Conservation (phyloP, 2,113 vertebrate species). For the Austrofundulus limnaeus region DNA sequence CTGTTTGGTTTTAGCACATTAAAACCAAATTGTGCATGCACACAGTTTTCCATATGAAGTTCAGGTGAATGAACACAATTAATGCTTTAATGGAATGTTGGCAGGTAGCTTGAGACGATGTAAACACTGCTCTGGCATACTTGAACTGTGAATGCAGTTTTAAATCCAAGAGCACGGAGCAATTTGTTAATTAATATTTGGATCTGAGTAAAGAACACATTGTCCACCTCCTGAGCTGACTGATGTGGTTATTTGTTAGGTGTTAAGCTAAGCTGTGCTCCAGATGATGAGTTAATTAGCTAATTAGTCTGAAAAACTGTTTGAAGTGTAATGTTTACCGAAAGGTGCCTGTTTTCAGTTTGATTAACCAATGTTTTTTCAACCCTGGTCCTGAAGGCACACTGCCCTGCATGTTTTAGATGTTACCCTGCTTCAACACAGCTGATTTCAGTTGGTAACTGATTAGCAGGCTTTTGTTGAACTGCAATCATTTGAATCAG, state of each 20-base stretch:
- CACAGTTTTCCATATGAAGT: neutral
- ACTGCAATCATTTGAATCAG: too few species aligned
- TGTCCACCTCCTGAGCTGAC: neutral
- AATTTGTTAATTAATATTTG: neutral
- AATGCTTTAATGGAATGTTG: neutral
- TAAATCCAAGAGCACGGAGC: neutral
- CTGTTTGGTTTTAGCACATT: too few species aligned
- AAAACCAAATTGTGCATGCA: neutral
- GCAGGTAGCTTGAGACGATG: neutral
- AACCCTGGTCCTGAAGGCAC: too few species aligned
- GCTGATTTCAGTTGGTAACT: too few species aligned
- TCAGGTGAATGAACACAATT: neutral
- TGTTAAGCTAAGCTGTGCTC: neutral
- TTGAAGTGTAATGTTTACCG: neutral
- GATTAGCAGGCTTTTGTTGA: too few species aligned
- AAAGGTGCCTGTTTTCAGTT: neutral
- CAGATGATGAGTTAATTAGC: neutral
- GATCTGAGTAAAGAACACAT: neutral
- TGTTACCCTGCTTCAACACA: too few species aligned
- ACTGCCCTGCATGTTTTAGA: too few species aligned
- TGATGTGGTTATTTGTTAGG: neutral
- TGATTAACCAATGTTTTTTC: too few species aligned
- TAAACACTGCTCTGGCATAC: neutral
- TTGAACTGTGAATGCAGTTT: neutral
- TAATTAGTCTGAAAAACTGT: neutral